Evolutionary conservation across 2,888 invertebrate genomes (phyloP), one percentile per base, ranked within the genome.

Genomic region (Lepas anatifera): DNA sequence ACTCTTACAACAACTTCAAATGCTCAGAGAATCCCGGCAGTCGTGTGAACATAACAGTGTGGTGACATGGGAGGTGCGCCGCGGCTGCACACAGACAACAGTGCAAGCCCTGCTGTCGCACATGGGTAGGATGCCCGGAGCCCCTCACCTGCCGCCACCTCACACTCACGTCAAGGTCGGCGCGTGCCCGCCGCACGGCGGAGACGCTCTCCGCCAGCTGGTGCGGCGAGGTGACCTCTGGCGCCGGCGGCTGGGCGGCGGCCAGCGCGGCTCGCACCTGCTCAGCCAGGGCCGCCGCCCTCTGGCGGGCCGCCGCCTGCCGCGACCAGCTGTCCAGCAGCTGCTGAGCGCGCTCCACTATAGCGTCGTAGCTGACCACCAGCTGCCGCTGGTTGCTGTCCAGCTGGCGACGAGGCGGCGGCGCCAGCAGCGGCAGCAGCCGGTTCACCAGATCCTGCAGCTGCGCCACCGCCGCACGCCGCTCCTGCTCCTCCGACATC

Each of bases 391-490:
- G 58, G 58, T 58, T 58, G 58, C 22, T 22, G 58, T 58, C 58
- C 29, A 58, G 58, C 35, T 58, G 58, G 18, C 7, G 3, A 35
- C 58, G 58, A 18, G 58, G 58, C 22, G 22, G 8, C 32, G 58
- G 35, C 35, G 58, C 58, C 58, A 58, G 58, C 58, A 58, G 58
- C 58, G 58, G 58, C 58, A 58, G 58, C 32, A 58, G 58, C 22
- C 58, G 58, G 58, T 58, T 35, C 35, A 58, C 58, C 69, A 86
- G 32, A 1, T 16, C 85, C 76, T 87, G 88, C 10, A 95, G 84
- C 79, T 89, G 89, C 67, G 89, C 87, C 2, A 90, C 88, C 8
- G 90, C 82, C 68, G 85, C 84, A 22, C 58, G 58, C 58, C 35
- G 58, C 22, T 32, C 35, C 35, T 32, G 8, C 58, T 58, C 58